A percentile compares a stretch with the other conserved stretches of the same genome.
These are phyloP conservation scores for Hypomesus transpacificus DNA, from an alignment of 2,113 vertebrate genomes.

Conservation along the genomic window DNA sequence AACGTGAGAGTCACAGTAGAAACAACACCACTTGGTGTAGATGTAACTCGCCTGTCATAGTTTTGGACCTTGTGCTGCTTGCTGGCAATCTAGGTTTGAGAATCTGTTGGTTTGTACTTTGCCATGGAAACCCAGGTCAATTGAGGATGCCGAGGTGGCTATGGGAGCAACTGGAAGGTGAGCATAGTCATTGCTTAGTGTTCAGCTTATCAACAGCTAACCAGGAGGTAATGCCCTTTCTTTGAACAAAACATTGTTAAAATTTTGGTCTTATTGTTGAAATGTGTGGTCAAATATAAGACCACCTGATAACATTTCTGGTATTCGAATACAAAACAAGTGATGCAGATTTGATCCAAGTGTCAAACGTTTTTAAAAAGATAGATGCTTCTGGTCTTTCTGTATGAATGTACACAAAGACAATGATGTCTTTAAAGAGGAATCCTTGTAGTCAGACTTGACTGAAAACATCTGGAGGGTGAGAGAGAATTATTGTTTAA, in stretches of 20 bases:
- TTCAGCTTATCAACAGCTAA: not conserved
- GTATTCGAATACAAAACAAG: not conserved
- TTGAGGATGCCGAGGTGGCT: slow-evolving; percentile 56
- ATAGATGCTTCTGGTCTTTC: slow-evolving; percentile 20
- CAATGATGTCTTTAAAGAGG: slow-evolving; percentile 39
- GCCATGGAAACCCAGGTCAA: slow-evolving; percentile 35
- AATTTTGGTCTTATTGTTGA: too few relatives aligned
- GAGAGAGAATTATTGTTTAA: slow-evolving; percentile 11
- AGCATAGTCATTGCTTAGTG: slow-evolving; percentile 43
- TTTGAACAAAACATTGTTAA: not conserved
- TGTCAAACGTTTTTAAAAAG: slow-evolving; percentile 5
- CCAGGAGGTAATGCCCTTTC: not conserved
- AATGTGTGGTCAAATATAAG: too few relatives aligned
- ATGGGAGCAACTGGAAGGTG: slow-evolving; percentile 76
- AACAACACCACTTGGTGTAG: slow-evolving; percentile 31
- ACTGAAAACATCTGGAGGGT: slow-evolving; percentile 37
- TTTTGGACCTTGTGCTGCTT: slow-evolving; percentile 8
- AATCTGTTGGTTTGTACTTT: slow-evolving; percentile 32
- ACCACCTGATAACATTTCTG: too few relatives aligned
- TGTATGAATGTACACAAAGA: slow-evolving; percentile 23
- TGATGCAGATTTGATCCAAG: not conserved
- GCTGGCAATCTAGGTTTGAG: slow-evolving; percentile 20
- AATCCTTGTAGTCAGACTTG: slow-evolving; percentile 32
- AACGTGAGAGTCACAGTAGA: slow-evolving; percentile 18
- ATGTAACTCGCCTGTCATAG: slow-evolving; percentile 7